Evolutionary conservation across 2,888 invertebrate species (phyloP).

Genomic region (Aspidiotus rigidus): DNA sequence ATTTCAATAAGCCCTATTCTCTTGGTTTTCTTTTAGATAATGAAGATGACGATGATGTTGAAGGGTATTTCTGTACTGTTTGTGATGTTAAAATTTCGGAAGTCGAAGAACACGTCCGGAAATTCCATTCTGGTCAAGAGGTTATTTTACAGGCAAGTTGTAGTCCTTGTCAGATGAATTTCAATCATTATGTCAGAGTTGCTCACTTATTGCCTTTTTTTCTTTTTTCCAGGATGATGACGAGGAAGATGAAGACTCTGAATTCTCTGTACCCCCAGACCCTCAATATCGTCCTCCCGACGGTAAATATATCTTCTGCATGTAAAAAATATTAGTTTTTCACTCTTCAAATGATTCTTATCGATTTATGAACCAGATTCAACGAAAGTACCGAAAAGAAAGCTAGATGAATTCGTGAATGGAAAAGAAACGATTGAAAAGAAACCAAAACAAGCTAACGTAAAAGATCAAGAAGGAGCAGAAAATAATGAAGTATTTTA

Average conservation of each 20-base stretch:
- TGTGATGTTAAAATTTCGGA: constrained; percentile 30
- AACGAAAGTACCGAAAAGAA: background rate
- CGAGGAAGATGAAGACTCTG: constrained; percentile 17
- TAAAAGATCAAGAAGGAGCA: constrained; percentile 13
- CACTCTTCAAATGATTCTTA: background rate
- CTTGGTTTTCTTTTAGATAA: background rate
- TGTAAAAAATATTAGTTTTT: background rate
- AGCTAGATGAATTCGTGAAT: constrained; percentile 6
- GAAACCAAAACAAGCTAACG: constrained; percentile 9
- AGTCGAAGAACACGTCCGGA: constrained; percentile 23
- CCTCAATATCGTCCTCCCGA: no score
- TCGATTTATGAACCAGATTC: background rate
- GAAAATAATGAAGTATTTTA: constrained; percentile 20
- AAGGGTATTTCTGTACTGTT: constrained; percentile 29
- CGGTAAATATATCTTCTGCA: background rate
- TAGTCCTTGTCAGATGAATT: background rate
- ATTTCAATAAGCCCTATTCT: background rate
- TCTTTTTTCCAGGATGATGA: constrained; percentile 21
- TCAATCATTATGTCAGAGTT: constrained; percentile 4
- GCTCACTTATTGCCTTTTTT: background rate
- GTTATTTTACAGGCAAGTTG: constrained; percentile 24
- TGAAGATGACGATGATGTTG: constrained; percentile 29
- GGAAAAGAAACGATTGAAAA: constrained; percentile 17
- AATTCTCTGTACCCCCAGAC: background rate
- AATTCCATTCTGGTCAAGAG: constrained; percentile 28